Evolutionary conservation across 2,113 vertebrate species (phyloP).

Genomic region (Galeopterus variegatus): DNA sequence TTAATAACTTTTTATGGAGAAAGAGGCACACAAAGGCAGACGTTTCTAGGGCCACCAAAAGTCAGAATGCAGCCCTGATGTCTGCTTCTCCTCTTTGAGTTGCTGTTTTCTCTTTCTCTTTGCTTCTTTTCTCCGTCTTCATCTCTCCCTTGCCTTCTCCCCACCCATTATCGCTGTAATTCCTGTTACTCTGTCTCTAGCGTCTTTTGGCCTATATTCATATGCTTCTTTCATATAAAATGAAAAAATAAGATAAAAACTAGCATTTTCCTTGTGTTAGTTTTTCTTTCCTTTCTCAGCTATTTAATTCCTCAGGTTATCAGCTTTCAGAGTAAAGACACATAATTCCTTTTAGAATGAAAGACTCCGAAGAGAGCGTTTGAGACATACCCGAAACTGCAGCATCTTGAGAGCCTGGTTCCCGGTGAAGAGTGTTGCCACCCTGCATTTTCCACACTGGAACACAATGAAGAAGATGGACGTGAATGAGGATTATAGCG

Average conservation of each 20-base stretch:
- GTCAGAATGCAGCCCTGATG: neutral
- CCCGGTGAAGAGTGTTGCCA: neutral
- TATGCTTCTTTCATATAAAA: neutral
- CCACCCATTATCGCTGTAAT: neutral
- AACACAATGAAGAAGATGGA: neutral
- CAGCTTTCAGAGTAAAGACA: constrained; percentile 28
- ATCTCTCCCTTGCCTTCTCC: neutral
- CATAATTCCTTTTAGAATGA: neutral
- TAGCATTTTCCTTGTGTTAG: neutral
- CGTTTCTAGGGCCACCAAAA: neutral
- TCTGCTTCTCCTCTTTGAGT: neutral
- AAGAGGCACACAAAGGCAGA: neutral
- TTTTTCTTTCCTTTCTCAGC: neutral
- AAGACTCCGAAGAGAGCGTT: neutral
- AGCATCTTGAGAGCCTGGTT: constrained; percentile 36
- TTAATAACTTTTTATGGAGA: neutral
- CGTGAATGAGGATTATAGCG: constrained; percentile 73
- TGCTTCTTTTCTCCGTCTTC: neutral
- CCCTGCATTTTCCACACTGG: neutral
- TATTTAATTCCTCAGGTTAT: neutral
- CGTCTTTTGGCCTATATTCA: neutral
- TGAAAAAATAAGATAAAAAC: constrained; percentile 18
- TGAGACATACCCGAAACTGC: neutral
- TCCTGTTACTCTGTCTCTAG: neutral
- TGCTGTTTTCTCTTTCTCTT: neutral